A percentile compares a stretch with the other conserved stretches of the same genome.
phyloP scores from a whole-genome alignment of 2,888 invertebrate species.

The Microlaimidae sp. region DNA sequence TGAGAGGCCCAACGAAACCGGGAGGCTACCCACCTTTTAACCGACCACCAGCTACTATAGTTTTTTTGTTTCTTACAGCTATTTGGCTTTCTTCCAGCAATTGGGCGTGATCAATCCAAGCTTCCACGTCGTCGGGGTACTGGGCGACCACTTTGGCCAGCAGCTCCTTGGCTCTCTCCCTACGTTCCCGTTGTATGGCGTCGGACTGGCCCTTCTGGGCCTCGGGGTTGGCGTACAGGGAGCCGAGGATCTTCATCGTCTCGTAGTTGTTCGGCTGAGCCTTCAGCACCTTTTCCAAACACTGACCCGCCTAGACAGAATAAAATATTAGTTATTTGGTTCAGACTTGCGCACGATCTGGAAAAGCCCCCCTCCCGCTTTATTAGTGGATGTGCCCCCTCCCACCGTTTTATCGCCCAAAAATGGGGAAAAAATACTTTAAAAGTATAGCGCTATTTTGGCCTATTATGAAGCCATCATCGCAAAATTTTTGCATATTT shows the following conservation, averaged over 20 bases:
- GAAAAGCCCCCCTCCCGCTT: too few species aligned
- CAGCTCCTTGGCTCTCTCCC: constrained; percentile 76
- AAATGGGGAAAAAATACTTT: too few species aligned
- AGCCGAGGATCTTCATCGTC: constrained; percentile 96
- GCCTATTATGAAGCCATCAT: too few species aligned
- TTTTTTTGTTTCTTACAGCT: too few species aligned
- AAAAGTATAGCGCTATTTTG: background rate
- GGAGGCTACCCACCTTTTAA: too few species aligned
- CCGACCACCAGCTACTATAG: too few species aligned
- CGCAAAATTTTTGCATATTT: too few species aligned
- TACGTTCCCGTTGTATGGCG: constrained; percentile 24
- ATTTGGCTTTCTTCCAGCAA: constrained; percentile 91
- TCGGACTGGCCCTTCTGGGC: background rate
- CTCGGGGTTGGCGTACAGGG: constrained; percentile 57
- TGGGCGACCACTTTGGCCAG: constrained; percentile 81
- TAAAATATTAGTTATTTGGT: constrained; percentile 16
- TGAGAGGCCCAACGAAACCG: too few species aligned
- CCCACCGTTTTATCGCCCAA: constrained; percentile 2
- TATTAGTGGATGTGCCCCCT: too few species aligned
- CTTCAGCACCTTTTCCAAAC: constrained; percentile 95
- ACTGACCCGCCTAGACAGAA: constrained; percentile 63
- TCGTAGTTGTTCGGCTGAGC: constrained; percentile 94
- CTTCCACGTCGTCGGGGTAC: constrained; percentile 93
- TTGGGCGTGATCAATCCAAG: constrained; percentile 97
- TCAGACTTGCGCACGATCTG: too few species aligned